Evolutionary conservation across 2,888 invertebrate species (phyloP), one percentile per base, ranked within the genome.

Genomic region (Napeogenes sylphis): DNA sequence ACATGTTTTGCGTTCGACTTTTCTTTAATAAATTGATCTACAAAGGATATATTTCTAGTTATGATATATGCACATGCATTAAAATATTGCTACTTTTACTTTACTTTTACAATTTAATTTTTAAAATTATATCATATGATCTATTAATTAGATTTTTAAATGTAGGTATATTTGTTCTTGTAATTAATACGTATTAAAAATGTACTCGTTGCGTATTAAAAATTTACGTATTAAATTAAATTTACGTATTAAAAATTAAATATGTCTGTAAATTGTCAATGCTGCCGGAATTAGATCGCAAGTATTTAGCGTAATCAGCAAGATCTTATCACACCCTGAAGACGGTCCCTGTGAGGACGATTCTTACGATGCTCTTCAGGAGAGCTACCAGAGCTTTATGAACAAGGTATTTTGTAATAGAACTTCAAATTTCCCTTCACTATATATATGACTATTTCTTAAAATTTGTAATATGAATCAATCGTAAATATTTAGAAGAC

Each of bases 291-390:
- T 55, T 71, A 94, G 94, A 82, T 96, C 96, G 65, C 97, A 97
- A 85, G 98, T 99, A 10, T 98, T 99, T 85, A 97, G 96, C 77
- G 98, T 98, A 80, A 97, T 99, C 74, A 98, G 98, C 78, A 97
- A 97, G 90, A 98, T 98, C 65, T 91, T 99, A 60, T 98, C 98
- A 0, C 94, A 97, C 71, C 96, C 97, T 2, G 98, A 98, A 78
- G 98, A 97, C 73, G 94, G 88, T 45, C 85, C 85, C 10, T 91
- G 90, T 71, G 91, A 90, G 32, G 91, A 92, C 45, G 80, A 78
- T 4, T 68, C 81, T 59, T 70, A 83, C 10, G 83, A 84, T 10
- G 81, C 83, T 3, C 71, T 87, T 3, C 80, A 83, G n/a, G 89
- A 89, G 66, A 88, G 87, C 75, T 85, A 80, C 69, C 83, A 85